These are phyloP conservation scores for Camponotus pennsylvanicus DNA, from an alignment of 1,140 invertebrate species.

Conservation along the genomic window DNA sequence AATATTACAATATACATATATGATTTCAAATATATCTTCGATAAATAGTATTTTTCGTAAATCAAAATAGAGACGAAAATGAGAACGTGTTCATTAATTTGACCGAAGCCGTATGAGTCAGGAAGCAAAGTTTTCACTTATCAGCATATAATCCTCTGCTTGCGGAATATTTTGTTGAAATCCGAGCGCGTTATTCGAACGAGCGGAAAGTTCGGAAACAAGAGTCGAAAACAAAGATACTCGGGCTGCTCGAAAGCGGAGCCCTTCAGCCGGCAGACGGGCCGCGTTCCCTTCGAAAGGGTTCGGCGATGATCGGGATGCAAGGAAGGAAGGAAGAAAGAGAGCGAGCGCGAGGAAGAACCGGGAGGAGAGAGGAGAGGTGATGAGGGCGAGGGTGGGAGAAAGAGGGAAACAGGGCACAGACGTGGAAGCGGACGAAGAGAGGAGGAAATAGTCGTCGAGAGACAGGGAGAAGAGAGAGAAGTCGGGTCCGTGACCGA, in stretches of 20 bases:
- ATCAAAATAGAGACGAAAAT: not conserved
- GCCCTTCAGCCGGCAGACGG: slow-evolving; percentile 31
- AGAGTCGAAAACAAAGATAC: slow-evolving; percentile 53
- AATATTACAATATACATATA: not conserved
- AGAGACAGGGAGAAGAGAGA: slow-evolving; percentile 65
- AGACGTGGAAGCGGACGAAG: slow-evolving; percentile 41
- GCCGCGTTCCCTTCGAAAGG: slow-evolving; percentile 48
- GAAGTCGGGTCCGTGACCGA: slow-evolving; percentile 84
- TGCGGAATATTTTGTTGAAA: slow-evolving; percentile 6
- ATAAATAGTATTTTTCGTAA: not conserved
- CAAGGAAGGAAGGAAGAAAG: slow-evolving; percentile 1
- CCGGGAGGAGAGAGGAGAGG: slow-evolving; percentile 33
- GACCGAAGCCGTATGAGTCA: not conserved
- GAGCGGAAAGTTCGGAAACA: slow-evolving; percentile 41
- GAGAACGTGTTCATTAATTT: not conserved
- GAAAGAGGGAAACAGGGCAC: slow-evolving; percentile 33
- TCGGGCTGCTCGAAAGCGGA: slow-evolving; percentile 30
- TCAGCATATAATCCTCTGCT: not conserved
- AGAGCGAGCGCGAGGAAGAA: slow-evolving; percentile 18
- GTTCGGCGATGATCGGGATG: slow-evolving; percentile 41
- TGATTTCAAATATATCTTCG: not conserved
- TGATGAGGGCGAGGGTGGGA: slow-evolving; percentile 2
- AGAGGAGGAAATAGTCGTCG: slow-evolving; percentile 35
- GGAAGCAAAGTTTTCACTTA: slow-evolving; percentile 23
- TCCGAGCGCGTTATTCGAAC: slow-evolving; percentile 11